Evolutionary conservation across 2,797 vertebrate genomes (phyloP).

Genomic region (Limosa lapponica): DNA sequence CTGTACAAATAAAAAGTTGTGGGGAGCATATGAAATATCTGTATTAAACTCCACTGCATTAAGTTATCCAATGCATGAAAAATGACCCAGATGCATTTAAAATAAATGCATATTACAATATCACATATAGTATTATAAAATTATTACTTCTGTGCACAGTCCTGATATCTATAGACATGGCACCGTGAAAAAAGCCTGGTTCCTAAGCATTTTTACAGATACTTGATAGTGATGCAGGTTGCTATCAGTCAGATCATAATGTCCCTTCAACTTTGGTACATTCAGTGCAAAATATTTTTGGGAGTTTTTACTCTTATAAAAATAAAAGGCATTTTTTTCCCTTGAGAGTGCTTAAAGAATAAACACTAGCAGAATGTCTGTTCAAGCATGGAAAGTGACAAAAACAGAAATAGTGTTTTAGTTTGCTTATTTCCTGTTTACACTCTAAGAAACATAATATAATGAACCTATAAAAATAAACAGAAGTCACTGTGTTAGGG

Average conservation of each 20-base stretch:
- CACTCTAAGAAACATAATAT: slow-evolving; percentile 75
- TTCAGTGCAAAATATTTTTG: slow-evolving; percentile 90
- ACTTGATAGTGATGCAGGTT: slow-evolving; percentile 69
- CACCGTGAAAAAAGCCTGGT: slow-evolving; percentile 72
- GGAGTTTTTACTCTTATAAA: slow-evolving; percentile 79
- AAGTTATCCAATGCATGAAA: slow-evolving; percentile 77
- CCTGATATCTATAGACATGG: slow-evolving; percentile 73
- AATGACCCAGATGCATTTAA: slow-evolving; percentile 77
- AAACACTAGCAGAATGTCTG: slow-evolving; percentile 72
- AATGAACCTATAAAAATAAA: slow-evolving; percentile 81
- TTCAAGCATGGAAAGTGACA: slow-evolving; percentile 72
- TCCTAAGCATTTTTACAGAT: slow-evolving; percentile 70
- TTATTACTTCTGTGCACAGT: slow-evolving; percentile 80
- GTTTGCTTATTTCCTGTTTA: slow-evolving; percentile 70
- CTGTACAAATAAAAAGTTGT: slow-evolving; percentile 79
- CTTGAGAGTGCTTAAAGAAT: slow-evolving; percentile 79
- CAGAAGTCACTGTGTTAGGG: slow-evolving; percentile 77
- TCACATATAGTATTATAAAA: slow-evolving; percentile 76
- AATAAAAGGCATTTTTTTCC: slow-evolving; percentile 80
- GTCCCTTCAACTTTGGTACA: slow-evolving; percentile 89
- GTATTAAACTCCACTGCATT: slow-evolving; percentile 77
- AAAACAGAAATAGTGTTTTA: slow-evolving; percentile 53
- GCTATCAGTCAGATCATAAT: slow-evolving; percentile 66
- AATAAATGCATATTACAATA: slow-evolving; percentile 81
- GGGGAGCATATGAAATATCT: slow-evolving; percentile 74